Evolutionary conservation across 2,113 vertebrate genomes (phyloP), one percentile per base, ranked within the genome.

Genomic region (Nothocercus nigrocapillus): DNA sequence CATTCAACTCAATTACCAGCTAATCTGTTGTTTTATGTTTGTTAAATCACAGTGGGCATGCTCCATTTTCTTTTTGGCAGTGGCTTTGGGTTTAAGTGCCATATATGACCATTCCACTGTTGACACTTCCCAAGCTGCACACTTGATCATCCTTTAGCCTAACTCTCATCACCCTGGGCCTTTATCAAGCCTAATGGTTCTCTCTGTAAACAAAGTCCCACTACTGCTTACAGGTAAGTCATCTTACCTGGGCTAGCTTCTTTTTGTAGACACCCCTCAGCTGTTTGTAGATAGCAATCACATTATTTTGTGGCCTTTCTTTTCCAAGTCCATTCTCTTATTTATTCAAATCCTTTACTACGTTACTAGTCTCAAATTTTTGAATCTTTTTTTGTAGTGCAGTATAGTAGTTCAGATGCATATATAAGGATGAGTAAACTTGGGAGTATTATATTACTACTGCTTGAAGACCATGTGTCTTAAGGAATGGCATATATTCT

Each of bases 271-370:
- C 53, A 76, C 59, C 25, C 5, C 58, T 75, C 14, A 11, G 40
- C 82, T 49, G 25, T 59, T 63, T 91, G 13, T 21, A 91, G 54
- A 27, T 10, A 63, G 8, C 11, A 61, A 58, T 88, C 59, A 38
- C 5, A 2, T 72, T 1, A 56, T 74, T 87, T 70, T 21, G n/a
- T 73, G 40, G 28, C 25, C 11, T 70, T 32, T 86, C 34, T 79
- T 73, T 82, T 70, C 56, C 20, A 66, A 58, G 14, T 40, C 30
- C 44, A 3, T 61, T 1, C 0, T 27, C 40, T 61, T 67, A 22
- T 76, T 70, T 90, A 94, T 92, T 94, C 34, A 92, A 62, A 93
- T 73, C n/a, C 45, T 82, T 72, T 89, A 17, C 75, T 73, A 51
- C 82, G 53, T 61, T 61, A n/a, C 36, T 34, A 73, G 9, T 40